Conservation (phyloP, 2,888 invertebrate species). For the Dolichopus griseipennis region DNA sequence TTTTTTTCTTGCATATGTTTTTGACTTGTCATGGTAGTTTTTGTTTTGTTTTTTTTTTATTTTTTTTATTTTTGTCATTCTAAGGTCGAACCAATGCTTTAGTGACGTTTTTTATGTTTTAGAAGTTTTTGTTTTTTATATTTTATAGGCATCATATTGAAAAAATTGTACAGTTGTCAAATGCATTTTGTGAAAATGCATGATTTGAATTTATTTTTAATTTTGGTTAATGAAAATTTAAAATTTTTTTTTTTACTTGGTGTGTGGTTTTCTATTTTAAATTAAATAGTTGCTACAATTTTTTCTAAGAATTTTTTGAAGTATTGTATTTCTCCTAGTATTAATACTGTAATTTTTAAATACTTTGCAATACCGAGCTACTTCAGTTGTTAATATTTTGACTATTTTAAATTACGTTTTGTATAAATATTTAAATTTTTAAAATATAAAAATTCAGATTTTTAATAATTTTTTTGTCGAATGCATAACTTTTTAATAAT, state of each 20-base stretch:
- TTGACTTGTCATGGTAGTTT: no score
- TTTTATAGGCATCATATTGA: neutral
- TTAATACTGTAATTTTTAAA: no score
- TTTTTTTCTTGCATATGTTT: neutral
- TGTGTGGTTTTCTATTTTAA: no score
- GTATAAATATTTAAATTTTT: no score
- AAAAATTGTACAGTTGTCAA: neutral
- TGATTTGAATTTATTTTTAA: neutral
- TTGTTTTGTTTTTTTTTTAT: neutral
- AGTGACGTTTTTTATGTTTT: neutral
- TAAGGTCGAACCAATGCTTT: neutral
- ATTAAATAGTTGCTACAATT: no score
- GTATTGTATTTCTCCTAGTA: neutral
- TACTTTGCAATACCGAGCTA: no score
- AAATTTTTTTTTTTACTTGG: no score
- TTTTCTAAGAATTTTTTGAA: neutral
- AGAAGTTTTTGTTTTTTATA: neutral
- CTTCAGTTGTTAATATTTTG: no score
- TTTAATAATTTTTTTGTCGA: no score
- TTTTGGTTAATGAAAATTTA: neutral
- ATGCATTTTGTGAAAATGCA: neutral
- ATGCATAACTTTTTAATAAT: no score
- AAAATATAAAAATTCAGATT: no score
- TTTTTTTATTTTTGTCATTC: neutral
- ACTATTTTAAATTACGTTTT: no score